Conservation (phyloP, 2,888 invertebrate species). For the Heliconius cydno region DNA sequence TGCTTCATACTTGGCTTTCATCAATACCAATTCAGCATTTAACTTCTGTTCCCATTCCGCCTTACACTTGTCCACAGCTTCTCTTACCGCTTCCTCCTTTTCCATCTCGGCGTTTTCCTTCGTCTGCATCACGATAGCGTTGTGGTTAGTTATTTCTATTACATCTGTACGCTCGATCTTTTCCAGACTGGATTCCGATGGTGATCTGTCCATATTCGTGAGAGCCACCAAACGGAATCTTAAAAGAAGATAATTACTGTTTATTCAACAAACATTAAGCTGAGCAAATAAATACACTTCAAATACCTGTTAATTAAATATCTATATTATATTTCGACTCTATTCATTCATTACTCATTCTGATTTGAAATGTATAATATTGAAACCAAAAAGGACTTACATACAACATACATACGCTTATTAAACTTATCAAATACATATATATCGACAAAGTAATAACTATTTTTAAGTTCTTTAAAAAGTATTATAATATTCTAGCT, state of each 20-base stretch:
- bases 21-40: conserved; percentile 58
- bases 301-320: background rate
- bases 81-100: conserved; percentile 80
- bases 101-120: conserved; percentile 86
- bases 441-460: too few relatives aligned
- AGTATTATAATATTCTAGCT: too few relatives aligned
- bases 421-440: background rate
- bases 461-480: too few relatives aligned
- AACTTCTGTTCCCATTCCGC: conserved; percentile 83
- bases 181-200: conserved; percentile 90
- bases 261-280: background rate
- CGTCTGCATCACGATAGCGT: conserved; percentile 86
- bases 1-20: conserved; percentile 76
- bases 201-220: conserved; percentile 89
- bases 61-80: conserved; percentile 82
- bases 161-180: conserved; percentile 87
- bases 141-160: conserved; percentile 85
- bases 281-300: background rate
- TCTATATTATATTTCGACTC: too few relatives aligned
- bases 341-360: too few relatives aligned
- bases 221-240: conserved; percentile 89
- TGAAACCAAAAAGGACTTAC: background rate
- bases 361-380: background rate
- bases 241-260: conserved; percentile 15
- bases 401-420: background rate